Evolutionary conservation across 2,888 invertebrate species (phyloP).

Genomic region (Eustalomyia histrio): DNA sequence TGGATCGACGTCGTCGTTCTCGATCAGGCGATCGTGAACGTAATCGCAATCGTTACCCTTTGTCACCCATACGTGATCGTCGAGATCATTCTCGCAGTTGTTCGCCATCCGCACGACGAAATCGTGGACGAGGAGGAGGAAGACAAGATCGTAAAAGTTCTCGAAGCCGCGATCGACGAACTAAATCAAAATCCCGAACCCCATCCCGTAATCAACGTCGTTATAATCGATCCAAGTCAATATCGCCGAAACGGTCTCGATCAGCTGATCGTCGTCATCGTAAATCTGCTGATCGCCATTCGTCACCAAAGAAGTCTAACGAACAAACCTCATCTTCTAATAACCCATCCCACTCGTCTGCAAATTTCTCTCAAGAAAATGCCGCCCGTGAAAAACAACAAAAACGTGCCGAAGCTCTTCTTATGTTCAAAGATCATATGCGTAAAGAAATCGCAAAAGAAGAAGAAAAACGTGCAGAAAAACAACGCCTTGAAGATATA

Average conservation of each 20-base stretch:
- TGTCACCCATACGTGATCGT: slow-evolving; percentile 74
- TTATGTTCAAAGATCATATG: slow-evolving; percentile 83
- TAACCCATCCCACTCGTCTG: slow-evolving; percentile 18
- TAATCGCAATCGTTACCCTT: slow-evolving; percentile 74
- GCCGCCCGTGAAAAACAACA: slow-evolving; percentile 78
- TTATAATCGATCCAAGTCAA: slow-evolving; percentile 67
- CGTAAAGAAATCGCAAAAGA: slow-evolving; percentile 82
- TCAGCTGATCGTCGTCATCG: slow-evolving; percentile 56
- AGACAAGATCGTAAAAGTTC: slow-evolving; percentile 62
- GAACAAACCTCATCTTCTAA: slow-evolving; percentile 43
- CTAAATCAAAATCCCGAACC: slow-evolving; percentile 65
- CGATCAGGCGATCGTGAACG: slow-evolving; percentile 72
- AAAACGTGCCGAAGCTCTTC: slow-evolving; percentile 80
- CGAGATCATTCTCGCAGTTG: slow-evolving; percentile 66
- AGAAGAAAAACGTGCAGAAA: slow-evolving; percentile 81
- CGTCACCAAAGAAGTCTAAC: slow-evolving; percentile 61
- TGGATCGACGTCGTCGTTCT: slow-evolving; percentile 73
- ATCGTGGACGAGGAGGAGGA: slow-evolving; percentile 65
- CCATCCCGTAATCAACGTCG: slow-evolving; percentile 62
- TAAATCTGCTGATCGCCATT: slow-evolving; percentile 60
- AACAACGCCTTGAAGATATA: slow-evolving; percentile 76
- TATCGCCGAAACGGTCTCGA: slow-evolving; percentile 66
- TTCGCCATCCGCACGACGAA: slow-evolving; percentile 62
- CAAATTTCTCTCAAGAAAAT: slow-evolving; percentile 72
- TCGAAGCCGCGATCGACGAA: slow-evolving; percentile 66